These are phyloP conservation scores for Genyomyrus donnyi DNA, from an alignment of 2,113 vertebrate species.

Conservation along the genomic window DNA sequence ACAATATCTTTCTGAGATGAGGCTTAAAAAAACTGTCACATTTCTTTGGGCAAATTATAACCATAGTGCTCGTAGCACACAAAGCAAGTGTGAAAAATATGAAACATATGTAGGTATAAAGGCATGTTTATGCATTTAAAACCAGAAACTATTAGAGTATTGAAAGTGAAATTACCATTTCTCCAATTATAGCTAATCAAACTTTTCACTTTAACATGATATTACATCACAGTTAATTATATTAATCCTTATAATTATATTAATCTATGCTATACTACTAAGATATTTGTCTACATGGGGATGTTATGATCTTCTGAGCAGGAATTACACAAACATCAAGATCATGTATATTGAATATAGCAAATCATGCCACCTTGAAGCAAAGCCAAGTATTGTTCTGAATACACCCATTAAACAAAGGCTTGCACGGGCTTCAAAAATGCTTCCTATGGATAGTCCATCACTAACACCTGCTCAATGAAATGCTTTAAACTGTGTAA, in stretches of 20 bases:
- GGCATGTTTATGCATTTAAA: neutral
- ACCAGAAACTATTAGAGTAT: neutral
- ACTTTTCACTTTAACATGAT: neutral
- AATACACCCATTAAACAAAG: neutral
- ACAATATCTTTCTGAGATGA: neutral
- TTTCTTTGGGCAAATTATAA: neutral
- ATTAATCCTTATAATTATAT: neutral
- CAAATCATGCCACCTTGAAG: neutral
- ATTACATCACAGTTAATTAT: slow-evolving; percentile 2
- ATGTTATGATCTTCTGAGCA: neutral
- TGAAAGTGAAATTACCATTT: neutral
- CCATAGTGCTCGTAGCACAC: neutral
- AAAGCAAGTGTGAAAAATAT: neutral
- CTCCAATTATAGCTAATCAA: neutral
- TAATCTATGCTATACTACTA: neutral
- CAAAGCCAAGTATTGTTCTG: neutral
- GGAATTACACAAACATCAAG: neutral
- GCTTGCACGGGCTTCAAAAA: neutral
- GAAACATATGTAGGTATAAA: neutral
- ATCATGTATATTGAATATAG: neutral
- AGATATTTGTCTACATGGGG: neutral
- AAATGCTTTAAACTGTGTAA: neutral
- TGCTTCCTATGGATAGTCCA: neutral
- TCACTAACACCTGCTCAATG: neutral
- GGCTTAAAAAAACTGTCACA: neutral